These are phyloP conservation scores for Agrypnus murinus DNA, from an alignment of 2,888 invertebrate genomes.

Conservation along the genomic window DNA sequence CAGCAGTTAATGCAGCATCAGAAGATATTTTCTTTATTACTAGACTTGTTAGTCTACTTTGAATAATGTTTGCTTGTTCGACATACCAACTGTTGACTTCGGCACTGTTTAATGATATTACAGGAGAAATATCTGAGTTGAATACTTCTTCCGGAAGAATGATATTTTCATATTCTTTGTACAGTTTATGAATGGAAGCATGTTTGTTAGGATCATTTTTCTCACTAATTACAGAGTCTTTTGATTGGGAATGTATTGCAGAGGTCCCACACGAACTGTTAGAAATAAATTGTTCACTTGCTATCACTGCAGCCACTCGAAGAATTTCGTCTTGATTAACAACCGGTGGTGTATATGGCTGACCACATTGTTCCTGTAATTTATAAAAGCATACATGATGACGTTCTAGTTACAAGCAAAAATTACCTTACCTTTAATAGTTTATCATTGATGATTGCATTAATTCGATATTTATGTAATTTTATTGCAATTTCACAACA, in stretches of 20 bases:
- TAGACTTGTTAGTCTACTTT: neutral
- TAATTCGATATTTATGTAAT: constrained; percentile 46
- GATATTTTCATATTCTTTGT: neutral
- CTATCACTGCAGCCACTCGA: neutral
- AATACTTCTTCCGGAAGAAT: constrained; percentile 18
- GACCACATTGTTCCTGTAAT: constrained; percentile 15
- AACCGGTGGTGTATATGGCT: constrained; percentile 16
- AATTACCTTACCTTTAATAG: constrained; percentile 49
- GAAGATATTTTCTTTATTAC: constrained; percentile 6
- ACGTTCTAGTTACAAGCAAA: neutral
- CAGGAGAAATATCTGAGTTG: constrained; percentile 23
- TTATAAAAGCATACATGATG: no score
- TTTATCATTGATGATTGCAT: constrained; percentile 49
- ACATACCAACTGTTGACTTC: constrained; percentile 33
- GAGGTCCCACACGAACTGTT: no score
- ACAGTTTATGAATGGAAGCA: constrained; percentile 1
- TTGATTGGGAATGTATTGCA: no score
- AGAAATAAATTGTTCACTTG: no score
- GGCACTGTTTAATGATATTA: constrained; percentile 18
- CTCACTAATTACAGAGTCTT: no score
- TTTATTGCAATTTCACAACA: constrained; percentile 49
- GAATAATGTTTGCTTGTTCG: neutral
- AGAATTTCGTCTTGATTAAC: constrained; percentile 13
- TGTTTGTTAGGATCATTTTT: neutral
- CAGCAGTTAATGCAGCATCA: no score